Conservation (phyloP, 2,888 invertebrate species). For the Octonoba sinensis region DNA sequence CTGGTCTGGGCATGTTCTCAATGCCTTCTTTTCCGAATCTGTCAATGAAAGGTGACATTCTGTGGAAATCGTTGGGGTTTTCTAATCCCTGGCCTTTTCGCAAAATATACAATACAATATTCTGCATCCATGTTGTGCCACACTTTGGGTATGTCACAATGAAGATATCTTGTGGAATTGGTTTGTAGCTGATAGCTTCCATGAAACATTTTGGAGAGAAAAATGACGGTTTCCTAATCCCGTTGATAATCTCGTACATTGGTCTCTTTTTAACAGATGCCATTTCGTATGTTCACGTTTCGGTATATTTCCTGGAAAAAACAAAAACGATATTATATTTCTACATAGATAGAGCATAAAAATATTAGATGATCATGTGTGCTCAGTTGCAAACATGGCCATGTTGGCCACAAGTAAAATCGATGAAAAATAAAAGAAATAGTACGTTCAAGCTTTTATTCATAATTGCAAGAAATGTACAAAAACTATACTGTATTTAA, state of each 20-base stretch:
- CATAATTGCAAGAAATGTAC: too few species aligned
- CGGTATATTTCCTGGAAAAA: too few species aligned
- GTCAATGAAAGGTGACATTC: slow-evolving; percentile 46
- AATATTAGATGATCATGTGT: too few species aligned
- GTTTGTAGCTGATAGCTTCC: slow-evolving; percentile 49
- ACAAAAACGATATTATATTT: too few species aligned
- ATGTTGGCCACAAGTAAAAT: too few species aligned
- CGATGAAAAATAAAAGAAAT: too few species aligned
- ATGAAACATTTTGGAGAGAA: slow-evolving; percentile 32
- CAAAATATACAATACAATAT: slow-evolving; percentile 37
- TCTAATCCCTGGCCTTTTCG: slow-evolving; percentile 38
- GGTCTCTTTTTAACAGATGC: slow-evolving; percentile 1
- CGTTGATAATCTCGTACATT: slow-evolving; percentile 16
- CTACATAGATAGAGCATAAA: too few species aligned
- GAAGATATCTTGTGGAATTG: slow-evolving; percentile 48
- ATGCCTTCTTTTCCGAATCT: slow-evolving; percentile 30
- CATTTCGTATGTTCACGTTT: not conserved
- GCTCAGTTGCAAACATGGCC: too few species aligned
- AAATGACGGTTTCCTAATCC: slow-evolving; percentile 4
- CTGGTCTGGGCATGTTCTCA: slow-evolving; percentile 37
- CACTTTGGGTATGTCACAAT: slow-evolving; percentile 64
- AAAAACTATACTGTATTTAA: too few species aligned
- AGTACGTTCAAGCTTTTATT: too few species aligned
- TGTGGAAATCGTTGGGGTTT: slow-evolving; percentile 6
- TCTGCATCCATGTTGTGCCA: slow-evolving; percentile 64